Evolutionary conservation across 2,113 vertebrate genomes (phyloP), one percentile per base, ranked within the genome.

Genomic region (Dicaeum eximium): DNA sequence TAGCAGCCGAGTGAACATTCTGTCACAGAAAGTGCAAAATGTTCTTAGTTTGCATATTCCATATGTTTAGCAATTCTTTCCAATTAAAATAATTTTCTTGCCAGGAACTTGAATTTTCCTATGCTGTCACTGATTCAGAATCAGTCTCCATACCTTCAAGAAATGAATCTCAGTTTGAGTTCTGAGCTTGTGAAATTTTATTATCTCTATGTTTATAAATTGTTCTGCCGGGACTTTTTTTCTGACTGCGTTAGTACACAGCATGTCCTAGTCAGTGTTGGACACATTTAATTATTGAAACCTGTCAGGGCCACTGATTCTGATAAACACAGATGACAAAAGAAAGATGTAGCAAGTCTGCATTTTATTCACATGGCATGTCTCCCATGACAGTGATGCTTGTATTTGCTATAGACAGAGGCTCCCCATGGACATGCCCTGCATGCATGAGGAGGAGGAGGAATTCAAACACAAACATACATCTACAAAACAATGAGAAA

Each of bases 1-100:
- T 73, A 94, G 93, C 93, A 92, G 77, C 80, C 1, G 80, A 96
- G 95, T 92, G 90, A 96, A 88, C 82, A 92, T 60, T 91, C 45
- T 75, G 69, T 85, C n/a, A 77, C 53, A 78, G 70, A 94, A 95
- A 91, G 90, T 73, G 88, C 92, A 93, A 94, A 94, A 82, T 81
- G 62, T 93, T 96, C 89, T 90, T 90, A 86, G 60, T 94, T 91
- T 80, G 45, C 61, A 73, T 86, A 88, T 92, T 92, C 81, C 31
- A 3, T 88, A 85, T 86, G 81, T 80, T 92, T 79, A 78, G 78
- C 42, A 79, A 61, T 71, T 56, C 74, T 73, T 90, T 85, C 90
- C 78, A 93, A 64, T 66, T 91, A 77, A 95, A 94, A 93, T 45
- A 61, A 38, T 65, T 86, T 80, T 81, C 69, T 80, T 86, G 91